phyloP scores from a whole-genome alignment of 2,113 vertebrate species.

The Sula dactylatra region DNA sequence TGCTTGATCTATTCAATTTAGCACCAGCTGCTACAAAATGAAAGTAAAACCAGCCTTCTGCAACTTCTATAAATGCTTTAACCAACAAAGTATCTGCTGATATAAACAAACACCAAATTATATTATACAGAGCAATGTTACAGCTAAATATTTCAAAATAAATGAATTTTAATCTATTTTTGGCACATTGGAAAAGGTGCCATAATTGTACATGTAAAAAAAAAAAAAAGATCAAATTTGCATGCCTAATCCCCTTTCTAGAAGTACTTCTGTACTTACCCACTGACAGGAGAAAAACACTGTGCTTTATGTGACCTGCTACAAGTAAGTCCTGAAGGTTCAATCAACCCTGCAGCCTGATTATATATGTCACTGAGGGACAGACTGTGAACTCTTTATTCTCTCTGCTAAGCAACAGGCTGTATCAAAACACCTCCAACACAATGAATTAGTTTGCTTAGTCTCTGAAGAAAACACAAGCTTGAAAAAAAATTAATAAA shows the following conservation, averaged over 20 bases:
- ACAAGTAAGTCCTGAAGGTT: background rate
- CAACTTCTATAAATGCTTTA: background rate
- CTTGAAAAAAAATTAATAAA: background rate
- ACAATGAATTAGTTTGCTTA: background rate
- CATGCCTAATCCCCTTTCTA: background rate
- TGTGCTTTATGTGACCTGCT: background rate
- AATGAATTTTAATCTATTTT: background rate
- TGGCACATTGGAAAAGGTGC: background rate
- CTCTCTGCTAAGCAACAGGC: background rate
- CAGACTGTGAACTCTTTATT: background rate
- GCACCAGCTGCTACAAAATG: background rate
- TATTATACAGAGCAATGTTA: background rate
- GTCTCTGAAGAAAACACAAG: background rate
- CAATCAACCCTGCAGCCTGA: background rate
- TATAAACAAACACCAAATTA: background rate
- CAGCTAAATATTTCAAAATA: background rate
- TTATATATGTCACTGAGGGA: background rate
- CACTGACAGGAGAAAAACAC: background rate
- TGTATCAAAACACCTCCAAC: background rate
- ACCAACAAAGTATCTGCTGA: background rate
- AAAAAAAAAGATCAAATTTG: background rate
- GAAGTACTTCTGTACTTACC: background rate
- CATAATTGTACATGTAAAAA: background rate
- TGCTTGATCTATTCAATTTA: background rate
- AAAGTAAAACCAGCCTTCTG: background rate